A percentile compares a stretch with the other conserved stretches of the same genome.
Evolutionary conservation across 2,113 vertebrate species (phyloP).

Genomic region (Gymnocephalus cernua): DNA sequence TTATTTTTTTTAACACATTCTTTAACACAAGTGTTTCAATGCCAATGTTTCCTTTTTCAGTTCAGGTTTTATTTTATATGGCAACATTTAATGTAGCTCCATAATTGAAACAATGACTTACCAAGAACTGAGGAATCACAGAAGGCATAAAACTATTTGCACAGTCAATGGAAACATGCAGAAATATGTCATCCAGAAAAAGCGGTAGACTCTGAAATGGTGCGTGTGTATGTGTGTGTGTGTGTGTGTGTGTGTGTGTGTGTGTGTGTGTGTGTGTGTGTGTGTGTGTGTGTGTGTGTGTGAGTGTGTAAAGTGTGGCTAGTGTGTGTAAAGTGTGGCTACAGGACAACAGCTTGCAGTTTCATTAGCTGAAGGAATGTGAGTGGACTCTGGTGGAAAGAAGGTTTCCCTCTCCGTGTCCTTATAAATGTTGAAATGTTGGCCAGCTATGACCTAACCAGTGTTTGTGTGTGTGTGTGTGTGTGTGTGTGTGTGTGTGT

Average conservation of each 20-base stretch:
- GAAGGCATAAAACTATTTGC: background rate
- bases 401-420: slow-evolving; percentile 61
- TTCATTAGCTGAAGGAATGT: slow-evolving; percentile 40
- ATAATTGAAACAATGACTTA: background rate
- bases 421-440: slow-evolving; percentile 74
- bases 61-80: too few relatives aligned
- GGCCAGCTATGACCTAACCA: slow-evolving; percentile 60
- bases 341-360: slow-evolving; percentile 8
- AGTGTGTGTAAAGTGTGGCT: background rate
- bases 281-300: too few relatives aligned
- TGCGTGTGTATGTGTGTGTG: too few relatives aligned
- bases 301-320: too few relatives aligned
- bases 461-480: slow-evolving; percentile 9
- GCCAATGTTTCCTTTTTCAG: too few relatives aligned
- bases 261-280: too few relatives aligned
- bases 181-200: too few relatives aligned
- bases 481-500: slow-evolving; percentile 36
- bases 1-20: too few relatives aligned
- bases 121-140: background rate
- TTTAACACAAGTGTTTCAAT: too few relatives aligned
- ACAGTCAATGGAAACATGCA: background rate
- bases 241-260: too few relatives aligned
- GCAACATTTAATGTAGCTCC: too few relatives aligned
- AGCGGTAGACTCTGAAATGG: too few relatives aligned
- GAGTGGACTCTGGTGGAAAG: slow-evolving; percentile 23